Base-by-base conservation (phyloP, 2,888 invertebrate species). In the Clivina fossor region DNA sequence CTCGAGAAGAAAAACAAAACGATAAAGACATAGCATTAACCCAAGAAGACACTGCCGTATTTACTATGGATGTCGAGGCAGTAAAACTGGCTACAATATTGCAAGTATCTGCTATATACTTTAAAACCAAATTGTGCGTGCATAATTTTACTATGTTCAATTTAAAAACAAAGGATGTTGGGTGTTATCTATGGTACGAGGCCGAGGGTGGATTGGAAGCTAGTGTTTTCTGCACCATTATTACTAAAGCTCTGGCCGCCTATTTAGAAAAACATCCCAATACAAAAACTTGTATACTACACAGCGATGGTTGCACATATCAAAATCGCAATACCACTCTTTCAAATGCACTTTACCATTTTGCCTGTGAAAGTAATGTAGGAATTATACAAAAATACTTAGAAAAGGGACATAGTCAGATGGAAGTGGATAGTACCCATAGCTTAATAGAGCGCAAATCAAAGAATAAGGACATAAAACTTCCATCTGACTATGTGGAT, bases 341-440 rank as follows among this genome's bases (percentile, higher is more conserved):
- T 7, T 8, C 41, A 8, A 41, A 41, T 41, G 41, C 41, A 19
- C 41, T 41, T 1, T 22, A 37, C 11, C 48, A 49, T 44, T 56
- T 49, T 19, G 37, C 50, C n/a, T n/a, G n/a, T n/a, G n/a, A n/a
- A n/a, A n/a, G n/a, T n/a, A 37, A 56, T 30, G 50, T 56, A 50
- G 44, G 44, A 50, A 32, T 19, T 13, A 44, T 28, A 8, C 30
- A 30, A 24, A 55, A 50, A 30, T 33, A 30, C 20, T 16, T 30
- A 16, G 56, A 24, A 20, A 41, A 16, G 15, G 50, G 49, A 20
- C 35, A 55, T 20, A 38, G 20, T 30, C 38, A 44, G 30, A 46
- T 30, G 35, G 58, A 58, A 9, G 32, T 47, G 40, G 54, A 58
- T n/a, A 35, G 20, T 11, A 4, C 24, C 22, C 24, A 43, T 43